Base-by-base conservation (phyloP, 1,140 invertebrate genomes). In the Pseudomyrmex cubaensis region DNA sequence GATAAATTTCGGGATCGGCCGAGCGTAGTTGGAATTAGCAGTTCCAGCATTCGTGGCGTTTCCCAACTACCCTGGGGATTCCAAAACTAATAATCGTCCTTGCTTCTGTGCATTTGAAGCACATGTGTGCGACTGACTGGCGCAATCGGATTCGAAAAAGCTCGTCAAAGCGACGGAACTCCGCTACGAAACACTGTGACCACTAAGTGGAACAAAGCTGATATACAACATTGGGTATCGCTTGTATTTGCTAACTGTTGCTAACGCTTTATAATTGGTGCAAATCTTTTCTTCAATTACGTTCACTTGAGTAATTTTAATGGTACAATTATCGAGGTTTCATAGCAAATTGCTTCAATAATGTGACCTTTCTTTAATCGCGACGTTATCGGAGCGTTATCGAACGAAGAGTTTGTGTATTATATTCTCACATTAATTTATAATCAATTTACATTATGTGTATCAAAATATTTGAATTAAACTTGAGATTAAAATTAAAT, bases 71-170 rank as follows among this genome's bases (percentile, higher is more conserved):
- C 63, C 67, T 52, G 44, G 64, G 76, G 50, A 78, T 57, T 78
- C 64, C 64, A 44, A 70, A 70, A 78, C 76, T 87, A 87, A 87
- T 87, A 86, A 87, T 86, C 86, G 64, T 82, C 85, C 77, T 87
- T 86, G 85, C 63, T 86, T 74, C 78, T 59, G 72, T 48, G 48
- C n/a, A 9, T 82, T 73, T 7, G 67, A 48, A 57, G 54, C 63
- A 74, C 66, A 54, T 61, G 85, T 63, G 86, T 73, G 74, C 70
- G 86, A 84, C 70, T 67, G 82, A 76, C 84, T 73, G 63, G 61
- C 50, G 62, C 72, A 84, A 70, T 52, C 82, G 76, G 82, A 85
- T 86, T 88, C 83, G 84, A 88, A 88, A 88, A 86, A 85, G 61
- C 80, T 86, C 87, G 82, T 89, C 87, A 86, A 89, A 86, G 70